Base-by-base conservation (phyloP, 1,140 invertebrate species). In the Drosophila watanabei region DNA sequence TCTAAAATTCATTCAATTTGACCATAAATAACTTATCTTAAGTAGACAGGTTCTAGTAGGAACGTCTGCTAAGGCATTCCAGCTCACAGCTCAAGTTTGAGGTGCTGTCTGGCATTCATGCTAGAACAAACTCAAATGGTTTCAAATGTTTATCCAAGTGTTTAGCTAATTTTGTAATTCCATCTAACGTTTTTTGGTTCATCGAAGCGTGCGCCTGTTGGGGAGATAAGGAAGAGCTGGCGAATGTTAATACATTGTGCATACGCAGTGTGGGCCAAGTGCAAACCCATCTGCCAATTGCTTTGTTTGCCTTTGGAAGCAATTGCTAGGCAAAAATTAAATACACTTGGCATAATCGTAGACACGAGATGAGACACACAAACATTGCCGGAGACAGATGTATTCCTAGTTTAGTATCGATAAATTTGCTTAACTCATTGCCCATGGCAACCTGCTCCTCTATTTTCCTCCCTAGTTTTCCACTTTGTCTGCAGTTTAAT, bases 331-430 rank as follows among this genome's bases (percentile, higher is more conserved):
- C 63, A 71, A 61, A 52, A 73, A 86, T 85, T 86, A 86, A 81
- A 70, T 63, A 78, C 77, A 78, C 77, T 77, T 80, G 77, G 59
- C 70, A 63, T 83, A 84, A 80, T 72, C 58, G 63, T 52, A 72
- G 58, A 76, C 69, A 59, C 3, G 20, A 18, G 18, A 18, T 45
- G 39, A 28, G 16, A 10, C 13, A 45, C 48, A 56, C 39, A 70
- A 58, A 59, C 43, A 71, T 48, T 52, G 37, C 61, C 30, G 8
- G 20, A 35, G 45, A 20, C 43, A 60, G 14, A 20, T 78, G 41
- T 49, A 66, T 64, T 66, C 30, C 35, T 45, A 73, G 79, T 45
- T 63, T 57, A 49, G 59, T 54, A 54, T 37, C 11, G 20, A 20
- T 51, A 60, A 45, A 39, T 18, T 48, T 30, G 37, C 4, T 45